Percentiles rank a stretch among this genome's conserved stretches.
Conservation (phyloP, 2,888 invertebrate species). For the Amiota minor region DNA sequence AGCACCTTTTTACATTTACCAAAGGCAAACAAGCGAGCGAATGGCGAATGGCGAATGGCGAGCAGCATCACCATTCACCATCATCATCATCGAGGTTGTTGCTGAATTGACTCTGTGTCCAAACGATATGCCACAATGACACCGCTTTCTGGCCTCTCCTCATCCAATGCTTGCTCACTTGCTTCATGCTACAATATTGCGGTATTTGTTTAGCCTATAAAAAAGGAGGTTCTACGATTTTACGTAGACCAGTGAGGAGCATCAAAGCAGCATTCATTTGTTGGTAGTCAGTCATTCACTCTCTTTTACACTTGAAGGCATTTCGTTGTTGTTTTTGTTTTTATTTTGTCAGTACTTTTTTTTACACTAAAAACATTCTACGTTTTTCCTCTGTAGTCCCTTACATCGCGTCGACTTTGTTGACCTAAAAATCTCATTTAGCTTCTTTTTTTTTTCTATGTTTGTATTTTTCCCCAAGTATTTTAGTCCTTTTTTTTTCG, state of each 20-base stretch:
- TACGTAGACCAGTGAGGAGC: slow-evolving; percentile 43
- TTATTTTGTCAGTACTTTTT: neutral
- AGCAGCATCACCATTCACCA: neutral
- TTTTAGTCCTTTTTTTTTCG: slow-evolving; percentile 23
- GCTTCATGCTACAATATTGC: slow-evolving; percentile 35
- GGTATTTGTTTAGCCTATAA: slow-evolving; percentile 68
- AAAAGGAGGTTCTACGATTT: slow-evolving; percentile 42
- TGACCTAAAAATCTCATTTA: slow-evolving; percentile 69
- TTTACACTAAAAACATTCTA: neutral
- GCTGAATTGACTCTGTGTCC: slow-evolving; percentile 15
- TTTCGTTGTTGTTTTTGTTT: slow-evolving; percentile 12
- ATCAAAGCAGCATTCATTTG: slow-evolving; percentile 58
- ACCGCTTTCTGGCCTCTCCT: neutral
- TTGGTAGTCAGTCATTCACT: neutral
- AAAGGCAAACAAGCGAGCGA: too few species aligned
- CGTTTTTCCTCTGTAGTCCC: neutral
- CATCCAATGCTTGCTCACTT: neutral
- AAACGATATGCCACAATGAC: slow-evolving; percentile 6
- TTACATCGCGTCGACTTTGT: slow-evolving; percentile 48
- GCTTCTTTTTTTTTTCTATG: slow-evolving; percentile 18
- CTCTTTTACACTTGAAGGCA: slow-evolving; percentile 9
- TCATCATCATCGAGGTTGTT: neutral
- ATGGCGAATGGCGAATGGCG: too few species aligned
- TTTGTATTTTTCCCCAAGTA: slow-evolving; percentile 16
- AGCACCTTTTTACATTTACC: too few species aligned